A percentile compares a stretch with the other conserved stretches of the same genome.
These are phyloP conservation scores for Dicaeum eximium DNA, from an alignment of 2,113 vertebrate species.

Conservation along the genomic window DNA sequence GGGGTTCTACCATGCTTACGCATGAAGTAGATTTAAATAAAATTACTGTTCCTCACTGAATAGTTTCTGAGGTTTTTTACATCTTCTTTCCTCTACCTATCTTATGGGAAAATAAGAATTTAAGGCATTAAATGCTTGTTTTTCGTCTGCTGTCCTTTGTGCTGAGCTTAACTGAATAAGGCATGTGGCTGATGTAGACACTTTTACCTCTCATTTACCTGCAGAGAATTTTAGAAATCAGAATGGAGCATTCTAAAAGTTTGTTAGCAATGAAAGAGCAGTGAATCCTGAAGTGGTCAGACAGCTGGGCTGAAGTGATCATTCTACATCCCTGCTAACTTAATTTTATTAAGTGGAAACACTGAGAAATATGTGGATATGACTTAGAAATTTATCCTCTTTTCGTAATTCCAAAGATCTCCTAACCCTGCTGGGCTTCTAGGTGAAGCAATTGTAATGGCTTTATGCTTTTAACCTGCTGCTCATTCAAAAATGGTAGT, in stretches of 20 bases:
- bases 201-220: not conserved
- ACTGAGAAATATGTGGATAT: not conserved
- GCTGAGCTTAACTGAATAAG: not conserved
- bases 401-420: not conserved
- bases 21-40: constrained; percentile 90
- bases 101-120: not conserved
- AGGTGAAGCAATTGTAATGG: not conserved
- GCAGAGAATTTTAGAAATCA: not conserved
- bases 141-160: not conserved
- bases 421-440: not conserved
- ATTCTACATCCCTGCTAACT: not conserved
- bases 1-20: constrained; percentile 79
- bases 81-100: not conserved
- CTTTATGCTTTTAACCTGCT: not conserved
- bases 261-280: not conserved
- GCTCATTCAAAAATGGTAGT: not conserved
- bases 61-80: not conserved
- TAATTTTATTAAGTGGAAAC: not conserved
- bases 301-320: not conserved
- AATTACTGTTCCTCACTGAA: constrained; percentile 71
- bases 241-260: not conserved
- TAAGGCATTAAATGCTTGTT: not conserved
- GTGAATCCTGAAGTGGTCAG: not conserved
- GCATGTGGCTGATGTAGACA: not conserved
- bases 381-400: not conserved